Evolutionary conservation across 2,888 invertebrate species (phyloP).

Genomic region (Dynastes maya): DNA sequence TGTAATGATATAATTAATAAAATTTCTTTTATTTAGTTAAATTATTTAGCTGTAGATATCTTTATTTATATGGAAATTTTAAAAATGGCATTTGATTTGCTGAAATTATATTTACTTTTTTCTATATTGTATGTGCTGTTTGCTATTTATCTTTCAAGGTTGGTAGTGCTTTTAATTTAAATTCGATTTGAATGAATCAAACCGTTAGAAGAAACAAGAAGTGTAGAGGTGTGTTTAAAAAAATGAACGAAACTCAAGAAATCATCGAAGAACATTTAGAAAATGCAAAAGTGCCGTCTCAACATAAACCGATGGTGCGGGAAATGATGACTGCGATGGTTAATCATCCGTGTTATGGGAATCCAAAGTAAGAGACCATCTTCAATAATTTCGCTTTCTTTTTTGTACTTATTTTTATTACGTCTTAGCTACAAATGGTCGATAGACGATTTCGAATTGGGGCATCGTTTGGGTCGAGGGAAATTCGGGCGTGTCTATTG

Average conservation of each 20-base stretch:
- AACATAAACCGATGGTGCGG: constrained; percentile 39
- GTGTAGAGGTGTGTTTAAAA: not conserved
- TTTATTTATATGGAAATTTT: too few species aligned
- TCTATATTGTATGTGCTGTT: too few species aligned
- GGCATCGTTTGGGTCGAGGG: constrained; percentile 88
- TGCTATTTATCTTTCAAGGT: not conserved
- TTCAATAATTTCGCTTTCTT: not conserved
- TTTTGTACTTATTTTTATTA: constrained; percentile 29
- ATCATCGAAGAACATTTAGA: constrained; percentile 11
- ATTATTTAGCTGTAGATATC: too few species aligned
- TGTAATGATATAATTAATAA: too few species aligned
- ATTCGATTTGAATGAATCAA: not conserved
- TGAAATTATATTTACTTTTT: too few species aligned
- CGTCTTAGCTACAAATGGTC: constrained; percentile 80
- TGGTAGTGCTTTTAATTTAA: not conserved
- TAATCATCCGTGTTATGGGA: constrained; percentile 76
- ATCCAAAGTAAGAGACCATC: constrained; percentile 70
- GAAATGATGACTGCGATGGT: constrained; percentile 72
- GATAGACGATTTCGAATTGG: constrained; percentile 88
- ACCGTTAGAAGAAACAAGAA: not conserved
- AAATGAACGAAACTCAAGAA: not conserved
- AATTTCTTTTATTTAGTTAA: too few species aligned
- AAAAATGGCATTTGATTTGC: too few species aligned
- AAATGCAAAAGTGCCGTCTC: not conserved
- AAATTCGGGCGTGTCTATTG: constrained; percentile 95